Percentiles rank a stretch among this genome's conserved stretches.
phyloP scores from a whole-genome alignment of 1,140 invertebrate species.

The Heliothis subflexa region DNA sequence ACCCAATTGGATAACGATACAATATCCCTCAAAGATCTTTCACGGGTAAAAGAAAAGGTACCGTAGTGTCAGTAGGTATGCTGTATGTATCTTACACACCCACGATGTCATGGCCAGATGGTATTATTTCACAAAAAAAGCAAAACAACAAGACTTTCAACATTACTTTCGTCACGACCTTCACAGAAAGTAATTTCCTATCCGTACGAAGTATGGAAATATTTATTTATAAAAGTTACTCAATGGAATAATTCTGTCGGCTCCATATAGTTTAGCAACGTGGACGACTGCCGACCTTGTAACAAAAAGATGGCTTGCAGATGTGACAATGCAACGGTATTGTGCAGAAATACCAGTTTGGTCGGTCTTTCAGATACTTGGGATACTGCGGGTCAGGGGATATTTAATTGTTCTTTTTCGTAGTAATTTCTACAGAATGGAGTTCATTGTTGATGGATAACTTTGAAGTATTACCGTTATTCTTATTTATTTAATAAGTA shows the following conservation, averaged over 20 bases:
- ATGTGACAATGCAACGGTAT: conserved; percentile 4
- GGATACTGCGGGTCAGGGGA: conserved; percentile 1
- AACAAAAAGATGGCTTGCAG: conserved; percentile 30
- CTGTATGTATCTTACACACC: too few species aligned
- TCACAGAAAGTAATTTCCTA: background rate
- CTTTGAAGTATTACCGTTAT: too few species aligned
- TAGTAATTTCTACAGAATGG: background rate
- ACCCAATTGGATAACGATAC: too few species aligned
- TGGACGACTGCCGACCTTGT: conserved; percentile 23
- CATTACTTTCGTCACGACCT: background rate
- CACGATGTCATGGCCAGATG: too few species aligned
- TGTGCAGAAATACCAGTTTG: conserved; percentile 11
- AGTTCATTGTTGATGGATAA: background rate
- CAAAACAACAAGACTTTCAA: too few species aligned
- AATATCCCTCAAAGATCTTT: too few species aligned
- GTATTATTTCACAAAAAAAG: too few species aligned
- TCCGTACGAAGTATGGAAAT: conserved; percentile 13
- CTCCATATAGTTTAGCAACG: conserved; percentile 24
- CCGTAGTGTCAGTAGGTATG: too few species aligned
- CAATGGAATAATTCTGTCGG: conserved; percentile 30
- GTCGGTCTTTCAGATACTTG: background rate
- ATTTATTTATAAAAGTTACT: background rate
- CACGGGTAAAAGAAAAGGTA: too few species aligned
- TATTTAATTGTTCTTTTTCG: background rate
- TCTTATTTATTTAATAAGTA: too few species aligned